Base-by-base conservation (phyloP, 1,140 invertebrate genomes). In the Venturia canescens region DNA sequence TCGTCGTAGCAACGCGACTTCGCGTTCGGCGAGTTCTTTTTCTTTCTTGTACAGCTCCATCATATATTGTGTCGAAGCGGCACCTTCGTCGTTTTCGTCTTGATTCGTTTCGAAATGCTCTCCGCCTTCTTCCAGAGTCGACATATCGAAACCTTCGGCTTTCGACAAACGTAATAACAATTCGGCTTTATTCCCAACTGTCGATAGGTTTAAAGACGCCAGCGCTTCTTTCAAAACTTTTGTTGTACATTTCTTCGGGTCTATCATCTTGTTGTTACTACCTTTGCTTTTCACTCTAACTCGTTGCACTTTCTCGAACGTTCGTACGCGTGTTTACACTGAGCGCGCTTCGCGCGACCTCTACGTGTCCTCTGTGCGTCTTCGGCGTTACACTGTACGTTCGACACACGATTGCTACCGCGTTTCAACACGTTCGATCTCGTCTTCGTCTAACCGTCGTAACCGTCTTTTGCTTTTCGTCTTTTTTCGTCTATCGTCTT, bases 211-310 rank as follows among this genome's bases (percentile, higher is more conserved):
- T 15, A 71, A 31, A 1, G 69, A 27, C 23, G 26, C 26, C 15
- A 71, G 15, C 69, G 5, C 23, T 71, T 71, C 69, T 71, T 71
- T 71, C n/a, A 71, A 21, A 7, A 13, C 69, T 71, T 71, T 34
- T 27, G 23, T 29, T 3, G 69, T 34, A 71, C 69, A 31, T 21
- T 71, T 71, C 69, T 71, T 71, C 26, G 69, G 23, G 69, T 71
- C 29, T 29, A 27, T 5, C 69, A 27, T 71, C 34, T 34, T 34
- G 26, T 48, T 11, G 1, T 71, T n/a, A n/a, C n/a, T n/a, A n/a
- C n/a, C n/a, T n/a, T n/a, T n/a, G n/a, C n/a, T n/a, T n/a, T n/a
- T n/a, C n/a, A n/a, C n/a, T n/a, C n/a, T n/a, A n/a, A n/a, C n/a
- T n/a, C n/a, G n/a, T n/a, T n/a, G n/a, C n/a, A n/a, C n/a, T n/a